A percentile compares a stretch with the other conserved stretches of the same genome.
phyloP scores from a whole-genome alignment of 2,113 vertebrate species.

The Cyanocitta stelleri region DNA sequence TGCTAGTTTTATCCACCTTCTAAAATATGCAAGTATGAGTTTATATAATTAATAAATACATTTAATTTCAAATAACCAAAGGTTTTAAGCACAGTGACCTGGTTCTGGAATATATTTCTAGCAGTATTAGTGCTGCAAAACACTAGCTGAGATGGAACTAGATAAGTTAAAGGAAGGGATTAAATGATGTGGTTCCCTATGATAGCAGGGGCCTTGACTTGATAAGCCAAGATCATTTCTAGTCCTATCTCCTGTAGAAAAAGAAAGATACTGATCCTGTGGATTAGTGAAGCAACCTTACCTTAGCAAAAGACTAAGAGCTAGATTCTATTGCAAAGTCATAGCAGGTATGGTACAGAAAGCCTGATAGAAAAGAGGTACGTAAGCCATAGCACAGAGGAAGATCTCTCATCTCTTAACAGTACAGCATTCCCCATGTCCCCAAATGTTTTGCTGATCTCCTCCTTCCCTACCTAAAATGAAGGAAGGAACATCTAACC shows the following conservation, averaged over 20 bases:
- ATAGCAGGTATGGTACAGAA: neutral
- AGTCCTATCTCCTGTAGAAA: neutral
- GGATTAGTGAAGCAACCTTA: conserved; percentile 24
- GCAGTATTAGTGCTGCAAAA: neutral
- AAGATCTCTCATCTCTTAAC: neutral
- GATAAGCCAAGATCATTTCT: neutral
- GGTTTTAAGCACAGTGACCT: neutral
- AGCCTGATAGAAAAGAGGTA: neutral
- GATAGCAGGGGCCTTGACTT: neutral
- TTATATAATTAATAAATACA: neutral
- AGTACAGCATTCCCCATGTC: neutral
- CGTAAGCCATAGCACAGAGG: accelerated
- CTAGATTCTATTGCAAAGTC: neutral
- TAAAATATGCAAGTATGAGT: neutral
- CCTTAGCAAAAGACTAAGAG: neutral
- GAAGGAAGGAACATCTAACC: neutral
- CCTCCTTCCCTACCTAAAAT: neutral
- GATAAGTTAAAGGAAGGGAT: neutral
- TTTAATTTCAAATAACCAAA: neutral
- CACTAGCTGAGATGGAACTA: neutral
- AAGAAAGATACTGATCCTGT: neutral
- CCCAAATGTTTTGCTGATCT: neutral
- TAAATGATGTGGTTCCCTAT: neutral
- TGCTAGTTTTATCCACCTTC: neutral
- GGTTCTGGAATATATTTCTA: neutral